Evolutionary conservation across 2,888 invertebrate species (phyloP), one percentile per base, ranked within the genome.

Genomic region (Andrena fulva): DNA sequence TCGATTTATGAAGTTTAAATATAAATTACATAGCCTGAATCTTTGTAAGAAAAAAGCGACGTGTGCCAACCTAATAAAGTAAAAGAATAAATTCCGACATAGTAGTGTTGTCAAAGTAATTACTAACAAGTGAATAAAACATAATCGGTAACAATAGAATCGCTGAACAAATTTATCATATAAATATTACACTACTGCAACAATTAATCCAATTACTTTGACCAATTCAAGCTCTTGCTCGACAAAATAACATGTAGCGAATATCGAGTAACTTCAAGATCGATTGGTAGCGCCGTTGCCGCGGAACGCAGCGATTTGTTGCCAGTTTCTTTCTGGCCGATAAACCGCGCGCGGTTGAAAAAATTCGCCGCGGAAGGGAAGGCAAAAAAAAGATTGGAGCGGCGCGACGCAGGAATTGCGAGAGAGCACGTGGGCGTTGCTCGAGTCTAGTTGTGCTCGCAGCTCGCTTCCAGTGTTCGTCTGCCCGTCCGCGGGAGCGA

Each of bases 361-460:
- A 66, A 63, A 50, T 56, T 56, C 24, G 20, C 59, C 20, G 12
- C 7, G 2, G 35, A 42, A 64, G 48, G 59, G n/a, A 42, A 42
- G 42, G 42, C 42, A 42, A 16, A 67, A 42, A 56, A 54, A 75
- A 75, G 52, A 27, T 69, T 42, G 24, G 59, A 64, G 24, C 77
- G 71, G 63, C 80, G 77, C 81, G 80, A 77, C 81, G 71, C 35
- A 77, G 77, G 74, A 77, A 79, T 79, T 69, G 79, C 80, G 54
- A 59, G 72, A 52, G 82, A 81, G 77, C 85, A 85, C 85, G 85
- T 85, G 85, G 85, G 85, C 85, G 85, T 81, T 68, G 80, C 73
- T 78, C 59, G 66, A 59, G 69, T 84, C 69, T 80, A 84, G 79
- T 74, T 70, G 63, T 50, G 73, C 54, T 35, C 64, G 73, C 54